Evolutionary conservation across 2,797 vertebrate species (phyloP), one percentile per base, ranked within the genome.

Genomic region (Enteromius argenteus): DNA sequence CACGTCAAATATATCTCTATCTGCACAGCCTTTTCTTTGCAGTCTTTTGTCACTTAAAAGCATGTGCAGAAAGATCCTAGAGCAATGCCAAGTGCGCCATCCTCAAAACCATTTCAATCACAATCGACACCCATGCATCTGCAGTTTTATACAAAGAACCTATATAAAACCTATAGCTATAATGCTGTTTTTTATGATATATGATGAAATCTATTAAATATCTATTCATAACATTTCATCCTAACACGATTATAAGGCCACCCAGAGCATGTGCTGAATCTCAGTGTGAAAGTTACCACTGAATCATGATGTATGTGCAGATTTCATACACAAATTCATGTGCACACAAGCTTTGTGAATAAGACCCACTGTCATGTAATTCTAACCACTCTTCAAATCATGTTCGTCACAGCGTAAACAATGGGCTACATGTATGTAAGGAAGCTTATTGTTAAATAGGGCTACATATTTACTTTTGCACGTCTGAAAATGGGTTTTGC

Each of bases 381-480:
- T 62, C 64, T 51, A 51, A 51, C 21, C 30, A 14, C 73, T 67
- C 44, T 13, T 76, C 37, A 15, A 46, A 60, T 73, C 35, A 37
- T 51, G 58, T 51, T 72, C 7, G 3, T 78, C 58, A 74, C 42
- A 64, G 71, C 56, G 49, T 74, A 66, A 82, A 23, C 39, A 66
- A 74, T 82, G 30, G 56, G 58, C 76, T 79, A 79, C 82, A 79
- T 44, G 49, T 37, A 77, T 76, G 37, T 35, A 58, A 58, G 73
- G 51, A 77, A 83, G 46, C 81, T 77, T 74, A 66, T 51, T 69
- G 64, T 56, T 53, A 76, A 83, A 83, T 44, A 53, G 15, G 27
- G 81, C 32, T 82, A 75, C 60, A 83, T 53, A 32, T 58, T 44
- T 7, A 83, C 81, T 75, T 60, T 75, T 67, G 72, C 71, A 49